A percentile compares a stretch with the other conserved stretches of the same genome.
These are phyloP conservation scores for Drosophila diplacantha DNA, from an alignment of 2,888 invertebrate genomes.

Conservation along the genomic window DNA sequence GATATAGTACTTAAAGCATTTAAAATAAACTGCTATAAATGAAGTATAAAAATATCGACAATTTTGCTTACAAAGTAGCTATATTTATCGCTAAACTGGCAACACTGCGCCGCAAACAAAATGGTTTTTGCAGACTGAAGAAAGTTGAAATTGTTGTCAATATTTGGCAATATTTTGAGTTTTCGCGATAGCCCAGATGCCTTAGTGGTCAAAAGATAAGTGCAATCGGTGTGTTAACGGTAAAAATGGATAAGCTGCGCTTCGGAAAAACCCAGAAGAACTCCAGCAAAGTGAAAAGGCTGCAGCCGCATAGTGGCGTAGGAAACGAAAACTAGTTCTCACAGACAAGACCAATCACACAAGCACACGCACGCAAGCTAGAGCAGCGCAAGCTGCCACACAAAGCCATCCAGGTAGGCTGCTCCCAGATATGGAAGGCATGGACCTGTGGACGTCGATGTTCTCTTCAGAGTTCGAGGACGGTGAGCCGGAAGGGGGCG, in stretches of 20 bases:
- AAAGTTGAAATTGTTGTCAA: constrained; percentile 31
- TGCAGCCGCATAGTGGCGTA: constrained; percentile 40
- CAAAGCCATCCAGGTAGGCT: constrained; percentile 4
- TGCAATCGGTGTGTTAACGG: constrained; percentile 27
- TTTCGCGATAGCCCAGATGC: constrained; percentile 3
- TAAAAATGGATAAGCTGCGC: constrained; percentile 10
- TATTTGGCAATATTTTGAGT: constrained; percentile 27
- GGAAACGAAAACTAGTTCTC: constrained; percentile 62
- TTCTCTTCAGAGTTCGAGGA: constrained; percentile 69
- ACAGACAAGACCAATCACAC: constrained; percentile 22
- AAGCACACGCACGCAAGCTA: constrained; percentile 19
- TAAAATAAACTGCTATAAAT: too few species aligned
- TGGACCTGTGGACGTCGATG: constrained; percentile 74
- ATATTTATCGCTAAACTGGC: neutral
- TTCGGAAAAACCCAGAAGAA: constrained; percentile 1
- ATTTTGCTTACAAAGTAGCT: too few species aligned
- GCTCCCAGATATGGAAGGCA: constrained; percentile 65
- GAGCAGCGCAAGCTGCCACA: constrained; percentile 22
- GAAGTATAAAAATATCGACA: too few species aligned
- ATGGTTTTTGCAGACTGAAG: constrained; percentile 63
- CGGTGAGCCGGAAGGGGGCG: constrained; percentile 28
- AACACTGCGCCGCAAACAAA: constrained; percentile 62
- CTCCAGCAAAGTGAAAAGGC: constrained; percentile 24
- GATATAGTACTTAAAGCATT: too few species aligned
- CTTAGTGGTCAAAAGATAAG: constrained; percentile 5